A percentile compares a stretch with the other conserved stretches of the same genome.
These are phyloP conservation scores for Drosophila guanche DNA, from an alignment of 1,140 invertebrate genomes.

Conservation along the genomic window DNA sequence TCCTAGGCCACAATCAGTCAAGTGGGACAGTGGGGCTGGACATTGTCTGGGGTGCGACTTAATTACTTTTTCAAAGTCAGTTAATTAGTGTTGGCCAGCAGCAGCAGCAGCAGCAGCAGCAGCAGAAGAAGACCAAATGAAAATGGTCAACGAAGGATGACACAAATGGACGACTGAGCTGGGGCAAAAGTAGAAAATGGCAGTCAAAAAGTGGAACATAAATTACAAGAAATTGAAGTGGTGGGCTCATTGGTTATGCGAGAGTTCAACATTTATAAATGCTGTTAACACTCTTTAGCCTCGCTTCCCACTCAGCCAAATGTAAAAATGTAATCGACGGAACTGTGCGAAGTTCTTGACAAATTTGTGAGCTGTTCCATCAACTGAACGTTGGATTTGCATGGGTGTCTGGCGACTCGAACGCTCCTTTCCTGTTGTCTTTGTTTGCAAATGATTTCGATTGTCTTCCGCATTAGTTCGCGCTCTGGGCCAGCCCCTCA, in stretches of 20 bases:
- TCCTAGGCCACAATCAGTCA: constrained; percentile 23
- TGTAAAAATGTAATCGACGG: too few species aligned
- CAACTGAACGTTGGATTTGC: too few species aligned
- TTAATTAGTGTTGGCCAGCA: constrained; percentile 73
- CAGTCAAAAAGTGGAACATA: constrained; percentile 66
- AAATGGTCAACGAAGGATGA: constrained; percentile 52
- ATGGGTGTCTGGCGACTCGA: too few species aligned
- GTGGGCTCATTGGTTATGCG: not conserved
- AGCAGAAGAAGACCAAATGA: constrained; percentile 22
- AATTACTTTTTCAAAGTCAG: constrained; percentile 78
- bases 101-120: constrained; percentile 44
- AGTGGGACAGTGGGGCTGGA: constrained; percentile 24
- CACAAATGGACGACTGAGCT: constrained; percentile 10
- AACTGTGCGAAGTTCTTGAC: too few species aligned
- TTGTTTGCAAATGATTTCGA: not conserved
- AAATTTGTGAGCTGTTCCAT: too few species aligned
- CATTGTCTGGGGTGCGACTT: constrained; percentile 75
- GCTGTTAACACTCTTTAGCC: constrained; percentile 39
- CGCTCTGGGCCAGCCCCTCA: constrained; percentile 10
- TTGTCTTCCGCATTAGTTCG: constrained; percentile 51
- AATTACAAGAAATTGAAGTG: constrained; percentile 64
- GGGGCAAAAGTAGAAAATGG: not conserved
- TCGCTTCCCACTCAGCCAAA: not conserved
- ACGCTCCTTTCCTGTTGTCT: too few species aligned
- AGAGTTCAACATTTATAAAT: constrained; percentile 37